Conservation (phyloP, 2,888 invertebrate species). For the Papilio gigon region DNA sequence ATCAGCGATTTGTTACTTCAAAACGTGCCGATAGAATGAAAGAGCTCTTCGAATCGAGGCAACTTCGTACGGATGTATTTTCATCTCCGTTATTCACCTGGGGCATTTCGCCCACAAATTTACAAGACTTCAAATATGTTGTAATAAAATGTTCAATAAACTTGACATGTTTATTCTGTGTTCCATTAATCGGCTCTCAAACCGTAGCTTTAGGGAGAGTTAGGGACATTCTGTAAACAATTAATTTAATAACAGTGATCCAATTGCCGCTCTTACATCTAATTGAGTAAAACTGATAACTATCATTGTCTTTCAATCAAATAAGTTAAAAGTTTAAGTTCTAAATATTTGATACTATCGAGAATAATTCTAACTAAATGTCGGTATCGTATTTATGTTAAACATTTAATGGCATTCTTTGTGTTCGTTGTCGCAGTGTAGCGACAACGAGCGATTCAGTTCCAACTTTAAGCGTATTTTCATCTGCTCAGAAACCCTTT, state of each 20-base stretch:
- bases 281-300: too few relatives aligned
- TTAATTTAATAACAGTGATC: not conserved
- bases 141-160: conserved; percentile 60
- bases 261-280: too few relatives aligned
- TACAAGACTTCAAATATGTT: conserved; percentile 52
- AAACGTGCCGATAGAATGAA: conserved; percentile 74
- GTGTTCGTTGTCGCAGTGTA: not conserved
- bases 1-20: conserved; percentile 75
- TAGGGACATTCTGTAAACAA: conserved; percentile 39
- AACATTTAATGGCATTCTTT: conserved; percentile 19
- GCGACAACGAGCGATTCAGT: conserved; percentile 15
- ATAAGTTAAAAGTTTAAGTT: too few relatives aligned
- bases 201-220: conserved; percentile 41
- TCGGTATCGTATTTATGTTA: not conserved
- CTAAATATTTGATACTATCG: not conserved
- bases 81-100: conserved; percentile 54
- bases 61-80: conserved; percentile 54
- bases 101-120: conserved; percentile 51
- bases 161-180: conserved; percentile 54
- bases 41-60: conserved; percentile 61
- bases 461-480: conserved; percentile 23
- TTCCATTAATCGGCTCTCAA: conserved; percentile 63
- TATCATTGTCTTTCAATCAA: too few relatives aligned
- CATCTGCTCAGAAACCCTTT: conserved; percentile 19
- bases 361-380: not conserved